A percentile compares a stretch with the other conserved stretches of the same genome.
Conservation (phyloP, 2,797 vertebrate genomes). For the Eidolon dupreanum region DNA sequence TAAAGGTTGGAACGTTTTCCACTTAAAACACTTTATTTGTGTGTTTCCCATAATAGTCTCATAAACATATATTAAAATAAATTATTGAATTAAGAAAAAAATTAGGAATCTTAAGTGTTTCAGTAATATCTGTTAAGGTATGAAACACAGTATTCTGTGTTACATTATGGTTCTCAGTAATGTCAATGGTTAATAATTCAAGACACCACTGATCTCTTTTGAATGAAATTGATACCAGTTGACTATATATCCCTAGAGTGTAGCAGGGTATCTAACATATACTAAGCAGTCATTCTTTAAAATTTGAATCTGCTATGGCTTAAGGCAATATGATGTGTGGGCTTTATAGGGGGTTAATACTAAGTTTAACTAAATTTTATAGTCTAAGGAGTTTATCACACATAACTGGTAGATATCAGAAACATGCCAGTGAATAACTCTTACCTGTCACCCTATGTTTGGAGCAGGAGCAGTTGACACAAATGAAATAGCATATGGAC, state of each 20-base stretch:
- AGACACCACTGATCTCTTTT: neutral
- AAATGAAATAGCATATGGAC: neutral
- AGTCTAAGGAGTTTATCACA: neutral
- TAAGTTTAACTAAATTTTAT: slow-evolving; percentile 24
- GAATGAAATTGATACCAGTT: neutral
- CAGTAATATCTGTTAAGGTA: neutral
- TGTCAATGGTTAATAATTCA: neutral
- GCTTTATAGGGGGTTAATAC: neutral
- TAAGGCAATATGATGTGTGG: neutral
- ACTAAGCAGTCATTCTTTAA: neutral
- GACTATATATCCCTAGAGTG: neutral
- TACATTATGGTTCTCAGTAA: neutral
- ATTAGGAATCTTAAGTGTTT: neutral
- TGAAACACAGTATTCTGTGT: slow-evolving; percentile 5
- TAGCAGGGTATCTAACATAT: neutral
- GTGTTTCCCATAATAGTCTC: slow-evolving; percentile 22
- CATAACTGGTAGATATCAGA: neutral
- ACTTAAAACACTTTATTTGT: slow-evolving; percentile 10
- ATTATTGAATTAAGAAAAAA: slow-evolving; percentile 25
- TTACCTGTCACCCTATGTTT: neutral
- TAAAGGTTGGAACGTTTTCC: neutral
- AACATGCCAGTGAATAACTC: neutral
- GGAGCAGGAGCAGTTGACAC: neutral
- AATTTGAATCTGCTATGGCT: neutral
- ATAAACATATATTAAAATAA: slow-evolving; percentile 46